Conservation (phyloP, 2,888 invertebrate species). For the Caenorhabditis panamensis region DNA sequence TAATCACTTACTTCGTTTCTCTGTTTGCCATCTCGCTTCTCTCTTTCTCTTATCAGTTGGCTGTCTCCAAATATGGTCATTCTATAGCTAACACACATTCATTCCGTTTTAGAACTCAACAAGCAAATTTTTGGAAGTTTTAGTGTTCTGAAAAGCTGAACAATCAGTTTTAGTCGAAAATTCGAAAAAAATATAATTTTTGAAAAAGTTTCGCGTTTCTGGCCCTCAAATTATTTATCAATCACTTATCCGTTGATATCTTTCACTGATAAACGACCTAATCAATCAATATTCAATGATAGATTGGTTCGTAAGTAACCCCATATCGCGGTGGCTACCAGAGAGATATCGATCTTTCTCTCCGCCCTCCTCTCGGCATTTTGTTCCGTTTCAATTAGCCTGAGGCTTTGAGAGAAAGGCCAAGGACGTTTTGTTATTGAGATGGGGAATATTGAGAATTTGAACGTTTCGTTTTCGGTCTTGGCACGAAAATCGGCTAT, state of each 20-base stretch:
- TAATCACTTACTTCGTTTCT: conserved; percentile 6
- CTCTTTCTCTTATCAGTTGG: neutral
- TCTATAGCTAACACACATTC: neutral
- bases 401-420: neutral
- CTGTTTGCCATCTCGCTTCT: neutral
- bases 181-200: too few species aligned
- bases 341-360: conserved; percentile 34
- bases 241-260: too few species aligned
- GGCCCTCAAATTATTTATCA: too few species aligned
- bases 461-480: neutral
- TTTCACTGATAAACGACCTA: neutral
- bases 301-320: neutral
- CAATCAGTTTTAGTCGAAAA: too few species aligned
- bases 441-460: too few species aligned
- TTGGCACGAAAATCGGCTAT: too few species aligned
- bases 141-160: too few species aligned
- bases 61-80: neutral
- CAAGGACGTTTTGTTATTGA: neutral
- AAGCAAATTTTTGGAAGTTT: too few species aligned
- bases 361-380: too few species aligned
- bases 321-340: conserved; percentile 3
- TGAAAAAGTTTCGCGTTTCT: too few species aligned
- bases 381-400: conserved; percentile 1
- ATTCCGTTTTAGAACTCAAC: too few species aligned
- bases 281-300: neutral